Conservation (phyloP, 2,797 vertebrate genomes). For the Leptodactylus fallax region DNA sequence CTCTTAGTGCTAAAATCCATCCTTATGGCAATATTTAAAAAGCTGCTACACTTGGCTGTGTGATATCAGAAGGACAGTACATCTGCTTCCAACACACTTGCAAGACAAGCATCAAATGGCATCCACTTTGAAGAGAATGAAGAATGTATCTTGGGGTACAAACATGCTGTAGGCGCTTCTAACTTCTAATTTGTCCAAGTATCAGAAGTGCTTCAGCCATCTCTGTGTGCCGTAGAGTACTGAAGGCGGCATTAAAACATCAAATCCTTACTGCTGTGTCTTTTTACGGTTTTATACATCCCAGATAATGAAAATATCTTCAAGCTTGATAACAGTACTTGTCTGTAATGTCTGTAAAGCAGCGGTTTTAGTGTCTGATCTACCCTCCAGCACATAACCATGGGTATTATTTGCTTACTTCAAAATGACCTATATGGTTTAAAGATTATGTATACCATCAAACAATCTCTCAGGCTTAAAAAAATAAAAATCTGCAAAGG, state of each 20-base stretch:
- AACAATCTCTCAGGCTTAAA: neutral
- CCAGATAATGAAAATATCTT: conserved; percentile 15
- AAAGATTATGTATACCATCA: neutral
- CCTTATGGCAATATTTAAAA: too few relatives aligned
- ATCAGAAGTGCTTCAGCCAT: neutral
- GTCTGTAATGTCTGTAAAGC: neutral
- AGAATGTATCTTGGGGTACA: neutral
- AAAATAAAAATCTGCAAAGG: too few relatives aligned
- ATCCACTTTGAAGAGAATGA: neutral
- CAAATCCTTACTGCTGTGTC: neutral
- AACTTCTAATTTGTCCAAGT: neutral
- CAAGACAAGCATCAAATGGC: neutral
- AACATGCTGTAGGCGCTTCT: neutral
- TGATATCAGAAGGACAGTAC: too few relatives aligned
- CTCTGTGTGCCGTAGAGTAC: neutral
- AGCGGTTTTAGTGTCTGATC: neutral
- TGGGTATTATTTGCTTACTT: neutral
- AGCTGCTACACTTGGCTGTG: too few relatives aligned
- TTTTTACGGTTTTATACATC: neutral
- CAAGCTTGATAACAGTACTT: conserved; percentile 5
- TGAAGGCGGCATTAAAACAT: neutral
- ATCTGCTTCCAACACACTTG: neutral
- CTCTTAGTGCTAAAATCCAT: too few relatives aligned
- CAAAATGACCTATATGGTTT: neutral
- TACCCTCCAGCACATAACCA: neutral